Percentiles rank a stretch among this genome's conserved stretches.
These are phyloP conservation scores for Sarcophaga carnaria DNA, from an alignment of 2,888 invertebrate genomes.

Conservation along the genomic window DNA sequence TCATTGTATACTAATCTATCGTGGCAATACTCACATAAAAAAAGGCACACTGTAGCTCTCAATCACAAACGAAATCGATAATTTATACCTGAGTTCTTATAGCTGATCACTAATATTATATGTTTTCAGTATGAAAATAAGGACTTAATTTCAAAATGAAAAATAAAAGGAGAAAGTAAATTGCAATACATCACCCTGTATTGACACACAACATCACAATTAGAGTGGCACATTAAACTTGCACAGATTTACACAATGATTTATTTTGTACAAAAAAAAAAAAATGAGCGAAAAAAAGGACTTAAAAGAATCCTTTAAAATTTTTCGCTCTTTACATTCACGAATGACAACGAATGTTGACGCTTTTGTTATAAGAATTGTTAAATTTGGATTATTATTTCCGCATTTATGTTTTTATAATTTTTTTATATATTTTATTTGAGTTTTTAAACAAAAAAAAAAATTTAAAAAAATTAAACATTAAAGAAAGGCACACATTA, in stretches of 20 bases:
- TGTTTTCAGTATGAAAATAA: too few relatives aligned
- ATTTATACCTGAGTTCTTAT: too few relatives aligned
- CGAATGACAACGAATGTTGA: slow-evolving; percentile 41
- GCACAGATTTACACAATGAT: slow-evolving; percentile 18
- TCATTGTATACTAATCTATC: too few relatives aligned
- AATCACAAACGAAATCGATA: too few relatives aligned
- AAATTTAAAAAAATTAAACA: background rate
- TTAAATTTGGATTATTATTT: slow-evolving; percentile 59
- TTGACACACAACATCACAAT: background rate
- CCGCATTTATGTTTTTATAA: slow-evolving; percentile 34
- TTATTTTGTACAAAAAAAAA: slow-evolving; percentile 15
- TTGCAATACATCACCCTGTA: background rate
- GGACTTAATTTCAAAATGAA: background rate
- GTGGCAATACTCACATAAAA: too few relatives aligned
- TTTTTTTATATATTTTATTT: too few relatives aligned
- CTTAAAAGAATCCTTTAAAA: background rate
- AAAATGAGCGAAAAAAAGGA: background rate
- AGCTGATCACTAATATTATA: too few relatives aligned
- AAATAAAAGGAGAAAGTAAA: background rate
- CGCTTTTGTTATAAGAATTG: slow-evolving; percentile 43
- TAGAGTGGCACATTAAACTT: slow-evolving; percentile 16
- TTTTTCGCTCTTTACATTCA: background rate
- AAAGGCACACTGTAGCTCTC: too few relatives aligned
- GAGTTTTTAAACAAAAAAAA: slow-evolving; percentile 12
- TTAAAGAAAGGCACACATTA: slow-evolving; percentile 7